Base-by-base conservation (phyloP, 2,888 invertebrate genomes). In the Atethmia centrago region DNA sequence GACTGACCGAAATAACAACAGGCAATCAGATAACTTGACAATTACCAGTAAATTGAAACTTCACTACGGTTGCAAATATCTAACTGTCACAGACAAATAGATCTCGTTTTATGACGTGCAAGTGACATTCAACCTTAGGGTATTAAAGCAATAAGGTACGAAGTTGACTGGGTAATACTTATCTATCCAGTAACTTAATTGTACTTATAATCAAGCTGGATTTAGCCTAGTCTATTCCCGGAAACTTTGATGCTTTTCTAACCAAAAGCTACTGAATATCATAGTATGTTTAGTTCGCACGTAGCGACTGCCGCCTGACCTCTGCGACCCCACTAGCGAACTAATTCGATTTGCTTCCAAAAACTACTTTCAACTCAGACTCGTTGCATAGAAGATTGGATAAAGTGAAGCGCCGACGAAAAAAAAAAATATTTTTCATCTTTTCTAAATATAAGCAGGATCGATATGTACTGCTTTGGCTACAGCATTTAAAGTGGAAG, bases 301-400 rank as follows among this genome's bases (percentile, higher is more conserved):
- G 16, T 5, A 12, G 21, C 45, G 9, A 4, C 31, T 36, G 36
- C n/a, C 31, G 8, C 16, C 31, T 62, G 49, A 31, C 73, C 77
- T 21, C 62, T 8, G 56, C 47, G 62, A 63, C 45, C 62, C 66
- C 16, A 25, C 49, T 19, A 9, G 28, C 28, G 25, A 67, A 63
- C 58, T 78, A 74, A 80, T 80, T 78, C 63, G n/a, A 74, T 80
- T 74, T 45, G 31, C 12, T 47, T 80, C 74, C 70, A 40, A 70
- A 80, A 79, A 58, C 74, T 56, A 63, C 5, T 64, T 47, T 25
- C 12, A 69, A 53, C 69, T 58, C 31, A 14, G 51, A 59, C 42
- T 28, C 31, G 61, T 12, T 79, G 75, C 75, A 79, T 79, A 80
- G 75, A 70, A 80, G 31, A 79, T 79, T 56, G 45, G 53, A 9